These are phyloP conservation scores for Biston stratarius DNA, from an alignment of 2,888 invertebrate genomes.

Conservation along the genomic window DNA sequence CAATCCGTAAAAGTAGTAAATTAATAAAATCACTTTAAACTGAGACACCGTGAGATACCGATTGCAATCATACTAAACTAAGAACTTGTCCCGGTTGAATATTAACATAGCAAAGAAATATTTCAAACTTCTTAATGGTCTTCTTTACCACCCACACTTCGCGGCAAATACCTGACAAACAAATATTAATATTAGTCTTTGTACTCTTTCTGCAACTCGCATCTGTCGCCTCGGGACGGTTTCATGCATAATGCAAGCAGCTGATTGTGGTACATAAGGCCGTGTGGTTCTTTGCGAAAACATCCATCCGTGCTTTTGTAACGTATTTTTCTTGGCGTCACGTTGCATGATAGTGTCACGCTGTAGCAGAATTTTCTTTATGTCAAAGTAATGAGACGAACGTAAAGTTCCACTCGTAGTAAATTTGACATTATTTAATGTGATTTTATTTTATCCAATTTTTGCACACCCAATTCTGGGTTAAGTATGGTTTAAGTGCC, in stretches of 20 bases:
- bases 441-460: too few relatives aligned
- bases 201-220: conserved; percentile 61
- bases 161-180: conserved; percentile 63
- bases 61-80: not conserved
- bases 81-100: too few relatives aligned
- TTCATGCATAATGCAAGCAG: conserved; percentile 83
- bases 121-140: not conserved
- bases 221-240: conserved; percentile 74
- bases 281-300: conserved; percentile 73
- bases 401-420: too few relatives aligned
- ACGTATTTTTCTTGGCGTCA: conserved; percentile 49
- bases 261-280: conserved; percentile 77
- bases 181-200: conserved; percentile 67
- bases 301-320: conserved; percentile 61
- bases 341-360: conserved; percentile 49
- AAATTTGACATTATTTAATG: too few relatives aligned
- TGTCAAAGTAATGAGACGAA: too few relatives aligned
- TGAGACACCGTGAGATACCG: too few relatives aligned
- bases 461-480: too few relatives aligned
- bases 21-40: too few relatives aligned
- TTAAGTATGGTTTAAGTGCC: too few relatives aligned
- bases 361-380: conserved; percentile 28
- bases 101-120: not conserved
- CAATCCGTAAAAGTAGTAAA: too few relatives aligned
- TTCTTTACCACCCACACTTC: conserved; percentile 5